phyloP scores from a whole-genome alignment of 2,888 invertebrate genomes.

The Sesia apiformis region DNA sequence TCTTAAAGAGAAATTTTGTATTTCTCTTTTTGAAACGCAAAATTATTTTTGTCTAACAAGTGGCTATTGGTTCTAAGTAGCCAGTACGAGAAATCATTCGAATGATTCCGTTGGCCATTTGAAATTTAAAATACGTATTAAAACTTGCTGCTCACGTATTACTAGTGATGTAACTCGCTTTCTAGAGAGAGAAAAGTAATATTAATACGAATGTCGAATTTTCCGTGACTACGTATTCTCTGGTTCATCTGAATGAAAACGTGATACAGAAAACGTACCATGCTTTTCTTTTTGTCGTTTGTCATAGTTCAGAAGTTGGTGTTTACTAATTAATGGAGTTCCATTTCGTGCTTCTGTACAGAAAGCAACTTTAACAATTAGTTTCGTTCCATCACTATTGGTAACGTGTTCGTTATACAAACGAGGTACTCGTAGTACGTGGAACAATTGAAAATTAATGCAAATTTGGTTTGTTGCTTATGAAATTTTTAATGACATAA shows the following conservation, averaged over 20 bases:
- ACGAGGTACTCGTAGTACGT: neutral
- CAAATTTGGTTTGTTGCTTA: neutral
- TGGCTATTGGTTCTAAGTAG: slow-evolving; percentile 17
- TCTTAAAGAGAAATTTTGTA: neutral
- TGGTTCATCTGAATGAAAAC: too few species aligned
- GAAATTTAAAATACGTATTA: slow-evolving; percentile 14
- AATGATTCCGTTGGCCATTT: slow-evolving; percentile 17
- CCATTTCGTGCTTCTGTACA: too few species aligned
- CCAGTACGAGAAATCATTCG: slow-evolving; percentile 14
- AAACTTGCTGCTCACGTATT: too few species aligned
- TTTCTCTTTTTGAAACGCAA: neutral
- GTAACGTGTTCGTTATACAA: neutral
- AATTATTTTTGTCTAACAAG: neutral
- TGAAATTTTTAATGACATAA: neutral
- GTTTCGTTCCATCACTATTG: neutral
- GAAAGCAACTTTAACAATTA: too few species aligned
- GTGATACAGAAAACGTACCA: too few species aligned
- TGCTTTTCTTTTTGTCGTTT: too few species aligned
- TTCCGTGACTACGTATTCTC: too few species aligned
- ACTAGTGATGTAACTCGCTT: too few species aligned
- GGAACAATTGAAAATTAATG: neutral
- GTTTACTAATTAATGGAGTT: too few species aligned
- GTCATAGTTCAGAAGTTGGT: too few species aligned
- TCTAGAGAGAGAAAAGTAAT: too few species aligned
- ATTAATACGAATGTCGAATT: too few species aligned